Evolutionary conservation across 2,888 invertebrate genomes (phyloP).

Genomic region (Helobdella robusta): DNA sequence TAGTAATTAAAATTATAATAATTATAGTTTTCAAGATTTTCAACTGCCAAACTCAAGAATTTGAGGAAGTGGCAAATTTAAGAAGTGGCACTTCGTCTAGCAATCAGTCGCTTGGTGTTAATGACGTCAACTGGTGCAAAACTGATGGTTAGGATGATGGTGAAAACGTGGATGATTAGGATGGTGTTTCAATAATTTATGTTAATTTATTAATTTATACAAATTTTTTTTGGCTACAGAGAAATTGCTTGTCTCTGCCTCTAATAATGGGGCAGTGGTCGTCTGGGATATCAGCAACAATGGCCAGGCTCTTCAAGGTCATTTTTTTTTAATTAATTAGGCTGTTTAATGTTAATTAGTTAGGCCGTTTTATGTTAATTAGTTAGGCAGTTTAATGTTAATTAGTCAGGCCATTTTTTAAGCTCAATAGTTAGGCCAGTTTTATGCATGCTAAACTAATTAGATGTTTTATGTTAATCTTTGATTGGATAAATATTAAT

Average conservation of each 20-base stretch:
- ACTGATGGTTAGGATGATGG: constrained; percentile 1
- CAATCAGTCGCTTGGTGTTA: constrained; percentile 5
- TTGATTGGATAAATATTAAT: too few relatives aligned
- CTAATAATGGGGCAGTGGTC: constrained; percentile 20
- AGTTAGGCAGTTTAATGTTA: too few relatives aligned
- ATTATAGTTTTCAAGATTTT: constrained; percentile 26
- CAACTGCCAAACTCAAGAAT: constrained; percentile 19
- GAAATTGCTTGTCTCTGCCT: constrained; percentile 15
- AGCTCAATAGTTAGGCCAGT: too few relatives aligned
- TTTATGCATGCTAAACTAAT: too few relatives aligned
- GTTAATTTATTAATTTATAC: too few relatives aligned
- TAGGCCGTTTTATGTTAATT: too few relatives aligned
- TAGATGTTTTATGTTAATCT: too few relatives aligned
- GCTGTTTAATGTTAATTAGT: too few relatives aligned
- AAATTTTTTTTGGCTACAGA: constrained; percentile 6
- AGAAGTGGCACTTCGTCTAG: not conserved
- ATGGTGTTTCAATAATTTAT: too few relatives aligned
- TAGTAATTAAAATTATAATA: too few relatives aligned
- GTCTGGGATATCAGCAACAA: constrained; percentile 13
- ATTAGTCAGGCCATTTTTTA: too few relatives aligned
- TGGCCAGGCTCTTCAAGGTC: constrained; percentile 4
- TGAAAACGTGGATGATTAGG: too few relatives aligned
- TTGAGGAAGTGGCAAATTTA: constrained; percentile 21
- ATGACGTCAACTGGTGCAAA: constrained; percentile 26
- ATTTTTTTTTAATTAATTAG: not conserved